Evolutionary conservation across 1,140 invertebrate species (phyloP), one percentile per base, ranked within the genome.

Genomic region (Callitettix versicolor): DNA sequence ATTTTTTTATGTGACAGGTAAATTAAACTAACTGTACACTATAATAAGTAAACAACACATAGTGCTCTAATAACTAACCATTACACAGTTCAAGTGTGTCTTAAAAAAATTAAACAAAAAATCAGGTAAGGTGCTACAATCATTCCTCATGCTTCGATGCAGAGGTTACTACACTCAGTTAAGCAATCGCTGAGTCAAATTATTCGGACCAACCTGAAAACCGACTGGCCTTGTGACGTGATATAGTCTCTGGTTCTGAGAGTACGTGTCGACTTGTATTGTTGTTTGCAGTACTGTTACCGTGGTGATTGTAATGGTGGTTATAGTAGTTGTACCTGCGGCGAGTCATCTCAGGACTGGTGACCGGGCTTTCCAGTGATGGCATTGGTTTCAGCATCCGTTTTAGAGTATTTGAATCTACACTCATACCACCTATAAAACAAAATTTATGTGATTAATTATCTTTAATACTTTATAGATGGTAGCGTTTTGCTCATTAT

Each of bases 381-480:
- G 88, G 84, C 78, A 96, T 87, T 20, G 91, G 91, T 64, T 95
- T 94, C 58, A 96, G 73, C 87, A 96, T 93, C 42, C 88, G 79
- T 67, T 95, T 95, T 58, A 96, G 73, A 1, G 90, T 94, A 68
- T 87, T 89, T 59, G 89, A 88, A 70, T 91, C 88, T 64, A 77
- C 61, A 63, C 69, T 76, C 56, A 77, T 68, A 24, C 72, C 73
- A 42, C 54, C 51, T 42, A 34, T 51, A 49, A 26, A 22, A 38
- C 43, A 17, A 33, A 6, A 56, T n/a, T 36, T 36, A 36, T 1
- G 18, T 18, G 14, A 55, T 18, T 22, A 21, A 26, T 55, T 15
- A 55, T 46, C 3, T 43, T 17, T 43, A 9, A 43, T 9, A 9
- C 41, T 9, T 7, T 18, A 43, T 43, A 43, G n/a, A n/a, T n/a